Base-by-base conservation (phyloP, 2,113 vertebrate species). In the Manacus vitellinus region DNA sequence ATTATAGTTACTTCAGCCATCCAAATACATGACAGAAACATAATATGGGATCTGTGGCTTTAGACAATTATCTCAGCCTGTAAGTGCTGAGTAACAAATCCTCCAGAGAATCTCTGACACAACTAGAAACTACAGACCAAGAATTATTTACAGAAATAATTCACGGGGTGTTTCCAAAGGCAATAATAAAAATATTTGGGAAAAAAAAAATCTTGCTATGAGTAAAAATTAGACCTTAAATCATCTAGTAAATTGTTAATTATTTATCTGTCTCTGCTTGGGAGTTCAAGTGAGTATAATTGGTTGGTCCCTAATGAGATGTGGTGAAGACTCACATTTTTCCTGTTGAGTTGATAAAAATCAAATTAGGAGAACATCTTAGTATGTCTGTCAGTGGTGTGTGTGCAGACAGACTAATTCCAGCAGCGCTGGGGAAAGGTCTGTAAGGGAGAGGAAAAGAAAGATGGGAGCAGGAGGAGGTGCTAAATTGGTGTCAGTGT, bases 201-300 rank as follows among this genome's bases (percentile, higher is more conserved):
- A 78, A 80, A 41, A 37, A 41, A 31, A 18, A 3, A 49, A 3
- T 80, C 33, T 51, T 54, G 35, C 88, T 67, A 25, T 9, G 27
- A 85, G 28, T 61, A 63, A 87, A 92, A 91, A 47, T 20, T 59
- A 31, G 23, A 76, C 75, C 39, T 63, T 74, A 74, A 88, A 55
- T 86, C 20, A 55, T 73, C 43, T 90, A 63, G 31, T 82, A 82
- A 92, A 91, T 59, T 65, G 44, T 68, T 93, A 87, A 85, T 93
- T 96, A 74, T 94, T 94, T 91, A 82, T 78, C 44, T 30, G 13
- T 82, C 59, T 81, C 43, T 87, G 35, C 22, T 62, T 71, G 28
- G 66, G 68, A 92, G 70, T 92, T 96, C 58, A 94, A 84, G 25
- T 65, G 61, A 75, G 35, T 77, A 33, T 78, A 96, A 79, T 55